Evolutionary conservation across 2,888 invertebrate genomes (phyloP), one percentile per base, ranked within the genome.

Genomic region (Kryphioiulus occultus): DNA sequence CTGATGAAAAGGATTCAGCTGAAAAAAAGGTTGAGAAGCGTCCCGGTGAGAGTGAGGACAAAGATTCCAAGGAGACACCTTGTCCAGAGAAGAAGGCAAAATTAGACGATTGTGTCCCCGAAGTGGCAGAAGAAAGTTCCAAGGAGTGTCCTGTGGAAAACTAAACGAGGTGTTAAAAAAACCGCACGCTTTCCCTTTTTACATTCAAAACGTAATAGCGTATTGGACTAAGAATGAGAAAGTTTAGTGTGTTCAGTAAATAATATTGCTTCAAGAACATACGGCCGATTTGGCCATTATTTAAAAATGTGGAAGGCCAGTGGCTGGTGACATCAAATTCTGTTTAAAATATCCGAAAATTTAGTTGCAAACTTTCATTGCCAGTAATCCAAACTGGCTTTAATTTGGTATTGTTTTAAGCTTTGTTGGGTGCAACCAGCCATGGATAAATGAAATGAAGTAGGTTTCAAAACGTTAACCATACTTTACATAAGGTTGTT

Each of bases 21-120:
- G 85, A 85, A n/a, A 35, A 7, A 39, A 85, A 85, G 85, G 42
- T 15, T n/a, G 85, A 85, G n/a, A 85, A 85, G 39, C 85, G 85
- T 19, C 85, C 85, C 5, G 17, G 47, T 17, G 47, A 47, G 17
- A 39, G 22, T n/a, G 85, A 85, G 12, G 85, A 39, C n/a, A 39
- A 2, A 22, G 85, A 85, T n/a, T 32, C 85, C 5, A 39, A 30
- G 32, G 85, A 32, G 12, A 47, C 47, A 2, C 47, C 47, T 9
- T 47, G 47, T 17, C 35, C 39, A 7, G 85, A 85, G 39, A 85
- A 85, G n/a, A 85, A 85, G 85, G 85, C 85, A 1, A 85, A 85
- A 42, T 19, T 85, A n/a, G 85, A 85, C 39, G 85, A 85, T 85
- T 7, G 35, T n/a, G 39, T 22, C 15, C 7, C 32, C 12, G 85